Evolutionary conservation across 1,140 invertebrate genomes (phyloP).

Genomic region (Atta cephalotes): DNA sequence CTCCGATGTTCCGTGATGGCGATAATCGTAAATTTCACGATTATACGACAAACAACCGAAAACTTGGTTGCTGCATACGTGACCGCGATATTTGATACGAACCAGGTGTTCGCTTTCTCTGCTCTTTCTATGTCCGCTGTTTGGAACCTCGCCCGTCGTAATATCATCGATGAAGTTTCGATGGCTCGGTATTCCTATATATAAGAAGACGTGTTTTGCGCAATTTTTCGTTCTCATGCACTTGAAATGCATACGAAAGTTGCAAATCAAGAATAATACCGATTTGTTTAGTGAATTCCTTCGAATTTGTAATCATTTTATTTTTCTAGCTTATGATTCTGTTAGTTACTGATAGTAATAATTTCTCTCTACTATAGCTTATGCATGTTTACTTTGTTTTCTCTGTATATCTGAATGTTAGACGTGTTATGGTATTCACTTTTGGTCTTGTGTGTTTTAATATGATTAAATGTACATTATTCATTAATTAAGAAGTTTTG

Average conservation of each 20-base stretch:
- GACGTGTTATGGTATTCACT: neutral
- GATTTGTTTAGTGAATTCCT: neutral
- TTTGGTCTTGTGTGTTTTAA: neutral
- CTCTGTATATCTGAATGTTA: neutral
- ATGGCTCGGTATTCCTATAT: neutral
- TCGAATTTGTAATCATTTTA: neutral
- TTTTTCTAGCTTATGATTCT: conserved; percentile 1
- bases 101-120: conserved; percentile 69
- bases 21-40: conserved; percentile 73
- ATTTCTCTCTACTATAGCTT: conserved; percentile 3
- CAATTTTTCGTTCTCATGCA: neutral
- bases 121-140: conserved; percentile 33
- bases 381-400: neutral
- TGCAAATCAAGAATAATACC: neutral
- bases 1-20: conserved; percentile 61
- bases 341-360: neutral
- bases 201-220: conserved; percentile 2
- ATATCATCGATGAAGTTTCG: conserved; percentile 29
- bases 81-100: conserved; percentile 75
- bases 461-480: neutral
- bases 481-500: neutral
- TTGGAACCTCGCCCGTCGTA: neutral
- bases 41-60: conserved; percentile 73
- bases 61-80: conserved; percentile 69
- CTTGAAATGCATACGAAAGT: neutral